These are phyloP conservation scores for Troides oblongomaculatus DNA, from an alignment of 2,888 invertebrate genomes.

Conservation along the genomic window DNA sequence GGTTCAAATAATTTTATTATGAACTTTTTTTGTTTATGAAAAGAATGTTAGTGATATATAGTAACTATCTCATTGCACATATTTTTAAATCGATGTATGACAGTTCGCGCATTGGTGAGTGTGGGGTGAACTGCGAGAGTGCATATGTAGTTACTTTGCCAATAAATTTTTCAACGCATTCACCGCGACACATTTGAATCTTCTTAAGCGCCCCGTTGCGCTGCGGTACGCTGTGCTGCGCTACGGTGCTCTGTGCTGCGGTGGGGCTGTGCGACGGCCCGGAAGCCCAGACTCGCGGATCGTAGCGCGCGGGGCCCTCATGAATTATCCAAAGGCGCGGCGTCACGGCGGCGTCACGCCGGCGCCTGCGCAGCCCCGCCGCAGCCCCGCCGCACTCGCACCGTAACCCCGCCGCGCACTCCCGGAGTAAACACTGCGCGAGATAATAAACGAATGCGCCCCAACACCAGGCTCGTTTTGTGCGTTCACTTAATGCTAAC, in stretches of 20 bases:
- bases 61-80: too few relatives aligned
- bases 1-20: too few relatives aligned
- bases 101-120: too few relatives aligned
- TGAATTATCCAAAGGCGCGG: conserved; percentile 70
- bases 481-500: conserved; percentile 1
- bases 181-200: conserved; percentile 21
- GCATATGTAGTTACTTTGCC: neutral
- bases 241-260: conserved; percentile 48
- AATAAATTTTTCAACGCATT: conserved; percentile 16
- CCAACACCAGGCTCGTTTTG: conserved; percentile 13
- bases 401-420: conserved; percentile 35
- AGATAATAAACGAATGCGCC: conserved; percentile 51
- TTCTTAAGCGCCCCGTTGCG: conserved; percentile 28
- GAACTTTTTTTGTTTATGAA: too few relatives aligned
- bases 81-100: too few relatives aligned
- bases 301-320: conserved; percentile 52
- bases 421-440: conserved; percentile 50
- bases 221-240: conserved; percentile 44
- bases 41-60: too few relatives aligned
- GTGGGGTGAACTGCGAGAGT: too few relatives aligned
- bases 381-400: conserved; percentile 29
- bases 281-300: conserved; percentile 54
- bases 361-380: conserved; percentile 53
- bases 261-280: conserved; percentile 43
- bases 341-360: conserved; percentile 49